Evolutionary conservation across 2,797 vertebrate species (phyloP), one percentile per base, ranked within the genome.

Genomic region (Lacerta agilis): DNA sequence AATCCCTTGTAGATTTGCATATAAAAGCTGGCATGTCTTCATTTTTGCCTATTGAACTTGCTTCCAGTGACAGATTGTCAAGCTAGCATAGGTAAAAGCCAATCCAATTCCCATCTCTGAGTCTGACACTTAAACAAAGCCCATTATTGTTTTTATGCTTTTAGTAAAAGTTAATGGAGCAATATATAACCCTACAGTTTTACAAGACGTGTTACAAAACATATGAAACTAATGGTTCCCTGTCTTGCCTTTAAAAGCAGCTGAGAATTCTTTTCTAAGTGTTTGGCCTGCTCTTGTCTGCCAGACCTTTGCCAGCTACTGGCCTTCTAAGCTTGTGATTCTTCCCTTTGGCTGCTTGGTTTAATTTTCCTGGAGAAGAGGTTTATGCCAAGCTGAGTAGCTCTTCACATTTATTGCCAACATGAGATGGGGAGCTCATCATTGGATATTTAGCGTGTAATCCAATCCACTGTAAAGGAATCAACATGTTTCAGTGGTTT

Each of bases 41-140:
- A 86, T 93, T 92, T 95, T 95, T 92, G 88, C 90, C 90, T 92
- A 93, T 88, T 94, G 92, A 94, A 82, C 88, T 86, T 88, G 90
- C 0, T 0, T 90, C 91, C 79, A 93, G 89, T 91, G 93, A 94
- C 92, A 95, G 95, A 95, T 93, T 95, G 92, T 93, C 90, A 94
- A 90, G 86, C 87, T 49, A 85, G 69, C 15, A 92, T 66, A 41
- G 89, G 92, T 90, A 91, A 94, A 92, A 92, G 49, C 69, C 89
- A 92, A 82, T 73, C 88, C 90, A 94, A 90, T 90, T 92, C 90
- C 90, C 93, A 91, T 91, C 92, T 94, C 91, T 90, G 85, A 93
- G 89, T 93, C 89, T 93, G 92, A 81, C 85, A 87, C 83, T 92
- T 84, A 85, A 92, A 86, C 13, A 90, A 90, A 92, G 79, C 90